phyloP scores from a whole-genome alignment of 2,113 vertebrate species.

The Panthera leo region DNA sequence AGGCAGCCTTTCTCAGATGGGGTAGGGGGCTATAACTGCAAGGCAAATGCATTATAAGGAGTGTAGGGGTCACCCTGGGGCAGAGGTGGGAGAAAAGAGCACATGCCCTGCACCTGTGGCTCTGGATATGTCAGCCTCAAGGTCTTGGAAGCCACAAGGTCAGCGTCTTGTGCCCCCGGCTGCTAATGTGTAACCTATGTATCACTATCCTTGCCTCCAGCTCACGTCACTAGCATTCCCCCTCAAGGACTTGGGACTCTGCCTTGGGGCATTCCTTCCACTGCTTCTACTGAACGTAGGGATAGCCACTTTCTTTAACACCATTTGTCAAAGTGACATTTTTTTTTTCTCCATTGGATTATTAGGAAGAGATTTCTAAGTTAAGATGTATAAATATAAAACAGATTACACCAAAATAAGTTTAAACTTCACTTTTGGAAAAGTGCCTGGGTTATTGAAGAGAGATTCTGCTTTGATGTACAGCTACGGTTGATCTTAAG shows the following conservation, averaged over 20 bases:
- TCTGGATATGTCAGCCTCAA: neutral
- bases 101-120: neutral
- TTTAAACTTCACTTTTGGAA: neutral
- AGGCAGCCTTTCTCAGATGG: neutral
- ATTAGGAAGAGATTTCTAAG: constrained; percentile 12
- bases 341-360: neutral
- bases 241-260: neutral
- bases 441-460: neutral
- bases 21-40: neutral
- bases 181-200: neutral
- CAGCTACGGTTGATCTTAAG: neutral
- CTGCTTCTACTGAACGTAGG: neutral
- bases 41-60: neutral
- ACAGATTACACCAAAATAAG: neutral
- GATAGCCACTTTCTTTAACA: neutral
- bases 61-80: neutral
- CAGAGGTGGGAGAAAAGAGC: neutral
- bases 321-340: neutral
- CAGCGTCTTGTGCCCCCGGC: neutral
- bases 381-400: neutral
- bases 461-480: neutral
- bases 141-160: neutral
- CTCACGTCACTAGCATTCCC: neutral
- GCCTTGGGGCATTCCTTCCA: neutral
- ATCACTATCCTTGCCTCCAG: neutral